Evolutionary conservation across 1,140 invertebrate genomes (phyloP).

Genomic region (Microplitis mediator): DNA sequence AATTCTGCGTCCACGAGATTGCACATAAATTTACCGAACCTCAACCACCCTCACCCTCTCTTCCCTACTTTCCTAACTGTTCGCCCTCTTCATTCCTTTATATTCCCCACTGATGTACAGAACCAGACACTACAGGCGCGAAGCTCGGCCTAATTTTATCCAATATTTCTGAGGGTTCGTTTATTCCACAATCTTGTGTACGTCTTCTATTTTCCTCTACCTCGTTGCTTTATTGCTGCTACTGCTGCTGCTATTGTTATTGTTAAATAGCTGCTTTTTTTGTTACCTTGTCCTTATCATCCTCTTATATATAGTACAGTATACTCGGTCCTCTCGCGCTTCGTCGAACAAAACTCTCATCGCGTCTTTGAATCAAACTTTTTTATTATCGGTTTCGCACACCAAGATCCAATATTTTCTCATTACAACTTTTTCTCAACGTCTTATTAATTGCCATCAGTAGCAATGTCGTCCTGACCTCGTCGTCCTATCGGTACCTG

Average conservation of each 20-base stretch:
- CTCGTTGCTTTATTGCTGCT: neutral
- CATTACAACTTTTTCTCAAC: constrained; percentile 35
- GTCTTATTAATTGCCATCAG: constrained; percentile 35
- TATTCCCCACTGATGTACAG: neutral
- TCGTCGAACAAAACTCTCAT: neutral
- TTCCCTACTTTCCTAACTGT: too few species aligned
- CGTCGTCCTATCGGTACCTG: constrained; percentile 5
- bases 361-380: constrained; percentile 25
- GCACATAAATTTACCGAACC: constrained; percentile 45
- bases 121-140: neutral
- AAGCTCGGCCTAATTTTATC: constrained; percentile 10
- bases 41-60: too few species aligned
- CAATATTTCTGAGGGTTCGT: neutral
- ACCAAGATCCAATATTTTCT: constrained; percentile 39
- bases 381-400: constrained; percentile 22
- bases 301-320: too few species aligned
- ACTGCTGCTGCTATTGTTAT: neutral
- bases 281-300: too few species aligned
- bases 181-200: neutral
- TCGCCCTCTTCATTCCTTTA: neutral
- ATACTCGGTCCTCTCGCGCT: neutral
- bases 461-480: too few species aligned
- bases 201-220: neutral
- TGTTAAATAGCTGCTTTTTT: neutral
- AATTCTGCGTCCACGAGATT: constrained; percentile 48